These are phyloP conservation scores for Drosophila anceps DNA, from an alignment of 2,888 invertebrate species.

Conservation along the genomic window DNA sequence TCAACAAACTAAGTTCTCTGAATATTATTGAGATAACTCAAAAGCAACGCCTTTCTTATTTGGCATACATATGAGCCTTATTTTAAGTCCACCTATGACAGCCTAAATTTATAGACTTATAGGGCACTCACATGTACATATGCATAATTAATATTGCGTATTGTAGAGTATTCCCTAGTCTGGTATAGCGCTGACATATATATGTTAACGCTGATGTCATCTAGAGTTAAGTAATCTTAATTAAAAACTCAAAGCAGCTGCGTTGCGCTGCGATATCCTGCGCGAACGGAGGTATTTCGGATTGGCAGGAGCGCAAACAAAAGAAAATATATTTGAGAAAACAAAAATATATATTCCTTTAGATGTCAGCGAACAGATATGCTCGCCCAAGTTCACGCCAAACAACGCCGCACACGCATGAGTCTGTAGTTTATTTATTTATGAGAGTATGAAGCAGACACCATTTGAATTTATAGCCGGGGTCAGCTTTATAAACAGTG, in stretches of 20 bases:
- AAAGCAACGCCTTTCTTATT: not conserved
- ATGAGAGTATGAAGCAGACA: constrained; percentile 12
- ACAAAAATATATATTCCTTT: constrained; percentile 23
- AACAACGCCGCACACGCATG: constrained; percentile 4
- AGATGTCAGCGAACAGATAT: constrained; percentile 39
- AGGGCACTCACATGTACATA: not conserved
- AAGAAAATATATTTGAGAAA: not conserved
- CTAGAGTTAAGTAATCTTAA: constrained; percentile 53
- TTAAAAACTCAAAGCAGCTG: constrained; percentile 48
- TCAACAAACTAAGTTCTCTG: not conserved
- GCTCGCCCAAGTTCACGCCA: constrained; percentile 12
- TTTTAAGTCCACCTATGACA: not conserved
- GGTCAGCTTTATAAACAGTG: constrained; percentile 6
- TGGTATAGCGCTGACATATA: not conserved
- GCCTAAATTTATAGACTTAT: not conserved
- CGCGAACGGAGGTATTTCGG: constrained; percentile 3
- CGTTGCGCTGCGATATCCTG: not conserved
- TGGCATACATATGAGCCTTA: not conserved
- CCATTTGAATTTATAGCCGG: constrained; percentile 17
- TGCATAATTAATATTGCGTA: not conserved
- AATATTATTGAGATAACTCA: too few species aligned
- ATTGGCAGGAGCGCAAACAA: constrained; percentile 1
- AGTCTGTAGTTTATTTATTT: constrained; percentile 29
- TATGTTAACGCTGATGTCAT: constrained; percentile 58
- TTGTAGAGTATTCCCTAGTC: not conserved